phyloP scores from a whole-genome alignment of 1,140 invertebrate genomes.

The Drosophila ironensis region DNA sequence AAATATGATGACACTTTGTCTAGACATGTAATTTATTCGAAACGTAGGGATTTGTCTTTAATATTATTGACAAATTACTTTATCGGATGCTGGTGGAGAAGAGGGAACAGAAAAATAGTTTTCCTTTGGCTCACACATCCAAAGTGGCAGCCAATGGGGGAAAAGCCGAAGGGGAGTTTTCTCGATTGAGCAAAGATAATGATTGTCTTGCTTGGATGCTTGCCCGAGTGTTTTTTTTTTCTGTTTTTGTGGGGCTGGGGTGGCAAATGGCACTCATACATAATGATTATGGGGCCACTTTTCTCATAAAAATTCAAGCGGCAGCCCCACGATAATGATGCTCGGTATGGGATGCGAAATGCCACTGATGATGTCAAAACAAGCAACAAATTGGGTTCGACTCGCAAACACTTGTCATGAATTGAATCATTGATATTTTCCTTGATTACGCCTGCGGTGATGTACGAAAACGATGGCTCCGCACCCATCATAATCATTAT shows the following conservation, averaged over 20 bases:
- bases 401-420: slow-evolving; percentile 59
- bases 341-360: slow-evolving; percentile 21
- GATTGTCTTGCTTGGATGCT: slow-evolving; percentile 46
- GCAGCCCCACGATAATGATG: slow-evolving; percentile 57
- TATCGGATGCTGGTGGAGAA: slow-evolving; percentile 36
- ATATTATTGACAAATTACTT: slow-evolving; percentile 62
- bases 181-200: slow-evolving; percentile 50
- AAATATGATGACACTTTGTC: background rate
- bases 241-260: slow-evolving; percentile 2
- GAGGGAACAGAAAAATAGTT: slow-evolving; percentile 47
- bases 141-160: background rate
- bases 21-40: background rate
- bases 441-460: slow-evolving; percentile 52
- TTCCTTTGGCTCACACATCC: slow-evolving; percentile 9
- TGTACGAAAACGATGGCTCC: slow-evolving; percentile 20
- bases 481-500: slow-evolving; percentile 72
- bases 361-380: slow-evolving; percentile 66
- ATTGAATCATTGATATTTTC: slow-evolving; percentile 73
- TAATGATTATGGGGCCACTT: slow-evolving; percentile 76
- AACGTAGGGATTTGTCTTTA: slow-evolving; percentile 17
- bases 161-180: background rate
- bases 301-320: slow-evolving; percentile 76
- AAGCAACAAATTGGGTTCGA: slow-evolving; percentile 71
- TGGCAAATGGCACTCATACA: slow-evolving; percentile 65
- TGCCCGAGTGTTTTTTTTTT: slow-evolving; percentile 10